Evolutionary conservation across 2,888 invertebrate genomes (phyloP), one percentile per base, ranked within the genome.

Genomic region (Zonitis immaculata): DNA sequence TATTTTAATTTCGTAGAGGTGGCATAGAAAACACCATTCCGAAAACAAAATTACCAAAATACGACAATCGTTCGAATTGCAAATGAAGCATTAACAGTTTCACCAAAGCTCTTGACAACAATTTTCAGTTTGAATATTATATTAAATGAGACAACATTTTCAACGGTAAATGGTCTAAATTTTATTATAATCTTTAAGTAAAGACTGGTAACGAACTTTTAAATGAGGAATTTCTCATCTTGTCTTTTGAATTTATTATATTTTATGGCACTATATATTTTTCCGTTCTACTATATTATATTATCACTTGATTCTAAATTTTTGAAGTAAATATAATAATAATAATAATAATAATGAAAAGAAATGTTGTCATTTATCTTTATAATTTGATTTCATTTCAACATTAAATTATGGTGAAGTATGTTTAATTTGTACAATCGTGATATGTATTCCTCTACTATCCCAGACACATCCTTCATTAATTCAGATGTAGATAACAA

Each of bases 401-500:
- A 25, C 45, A 27, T 3, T 22, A 30, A 52, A 44, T 44, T 27
- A 43, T 28, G 20, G 42, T 14, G 42, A 46, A 43, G 50, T 22
- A 3, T 50, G 47, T 50, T 54, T 54, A 54, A 39, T 32, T 42
- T 42, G 46, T 39, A 44, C 51, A 51, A 54, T 54, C 54, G 45
- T 49, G 50, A 51, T 46, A 30, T 26, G 50, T 54, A 47, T 44
- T 35, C 20, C 49, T 46, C 22, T 46, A 53, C 53, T 49, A 43
- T 25, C 51, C 50, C 45, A 44, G 48, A 54, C 51, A 56, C 52
- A 61, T 61, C 54, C 55, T 58, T 58, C 57, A 61, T 61, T 61
- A 61, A 61, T 61, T 58, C 56, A 55, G 56, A 35, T 56, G 47
- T 44, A 59, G 62, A 61, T 61, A 60, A 58, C 59, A 57, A 61